Conservation (phyloP, 2,888 invertebrate species). For the Acronicta psi region DNA sequence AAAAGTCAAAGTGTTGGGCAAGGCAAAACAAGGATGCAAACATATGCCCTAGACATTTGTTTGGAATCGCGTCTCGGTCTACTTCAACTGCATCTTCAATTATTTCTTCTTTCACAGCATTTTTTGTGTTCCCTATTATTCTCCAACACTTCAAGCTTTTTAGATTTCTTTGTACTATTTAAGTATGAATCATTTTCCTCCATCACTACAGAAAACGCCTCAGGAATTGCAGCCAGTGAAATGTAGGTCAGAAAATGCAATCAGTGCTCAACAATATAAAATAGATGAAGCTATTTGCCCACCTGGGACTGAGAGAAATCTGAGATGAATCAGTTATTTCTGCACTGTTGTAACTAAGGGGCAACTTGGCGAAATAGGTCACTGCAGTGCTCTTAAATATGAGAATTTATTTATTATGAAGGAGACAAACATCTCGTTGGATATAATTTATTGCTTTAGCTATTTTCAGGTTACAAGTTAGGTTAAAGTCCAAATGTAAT, state of each 20-base stretch:
- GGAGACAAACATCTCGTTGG: conserved; percentile 9
- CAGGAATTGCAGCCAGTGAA: conserved; percentile 40
- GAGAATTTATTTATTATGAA: conserved; percentile 9
- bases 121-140: too few relatives aligned
- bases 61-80: too few relatives aligned
- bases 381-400: conserved; percentile 23
- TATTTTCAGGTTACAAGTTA: conserved; percentile 5
- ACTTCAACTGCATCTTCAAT: too few relatives aligned
- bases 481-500: too few relatives aligned
- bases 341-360: conserved; percentile 24
- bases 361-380: conserved; percentile 32
- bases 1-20: too few relatives aligned
- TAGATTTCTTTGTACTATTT: conserved; percentile 17
- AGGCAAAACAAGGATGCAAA: too few relatives aligned
- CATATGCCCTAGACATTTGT: too few relatives aligned
- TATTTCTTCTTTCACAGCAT: too few relatives aligned
- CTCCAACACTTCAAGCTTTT: background rate
- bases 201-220: conserved; percentile 38
- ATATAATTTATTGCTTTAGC: background rate
- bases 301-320: conserved; percentile 42
- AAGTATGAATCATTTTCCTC: conserved; percentile 17
- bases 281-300: conserved; percentile 47
- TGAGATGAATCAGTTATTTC: conserved; percentile 46
- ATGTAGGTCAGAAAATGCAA: conserved; percentile 52
- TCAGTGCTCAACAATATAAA: conserved; percentile 51